Evolutionary conservation across 1,140 invertebrate species (phyloP).

Genomic region (Zaprionus nigranus): DNA sequence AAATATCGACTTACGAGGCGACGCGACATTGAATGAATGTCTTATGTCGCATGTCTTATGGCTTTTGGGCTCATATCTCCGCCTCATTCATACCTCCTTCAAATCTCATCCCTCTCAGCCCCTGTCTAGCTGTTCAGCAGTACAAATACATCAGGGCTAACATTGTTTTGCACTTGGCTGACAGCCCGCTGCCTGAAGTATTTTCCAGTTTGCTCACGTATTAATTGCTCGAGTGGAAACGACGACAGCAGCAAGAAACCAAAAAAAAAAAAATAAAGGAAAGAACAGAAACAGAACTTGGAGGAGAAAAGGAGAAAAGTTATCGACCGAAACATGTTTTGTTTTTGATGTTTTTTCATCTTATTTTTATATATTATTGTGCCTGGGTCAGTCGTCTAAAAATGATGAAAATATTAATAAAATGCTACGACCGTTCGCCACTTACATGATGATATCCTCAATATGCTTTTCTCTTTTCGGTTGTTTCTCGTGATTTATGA

Average conservation of each 20-base stretch:
- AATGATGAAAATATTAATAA: constrained; percentile 43
- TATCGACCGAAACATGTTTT: constrained; percentile 73
- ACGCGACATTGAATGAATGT: constrained; percentile 51
- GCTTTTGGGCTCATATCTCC: constrained; percentile 9
- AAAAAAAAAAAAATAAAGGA: constrained; percentile 30
- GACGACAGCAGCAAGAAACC: constrained; percentile 56
- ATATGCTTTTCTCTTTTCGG: constrained; percentile 36
- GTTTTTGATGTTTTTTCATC: constrained; percentile 64
- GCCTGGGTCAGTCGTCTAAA: constrained; percentile 20
- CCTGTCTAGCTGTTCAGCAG: constrained; percentile 27
- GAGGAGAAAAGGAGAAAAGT: constrained; percentile 31
- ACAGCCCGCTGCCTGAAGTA: constrained; percentile 52
- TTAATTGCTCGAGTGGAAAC: constrained; percentile 80
- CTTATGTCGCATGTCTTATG: constrained; percentile 43
- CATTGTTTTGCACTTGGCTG: constrained; percentile 77
- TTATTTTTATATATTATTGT: constrained; percentile 10
- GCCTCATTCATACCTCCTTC: not conserved
- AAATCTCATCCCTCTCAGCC: constrained; percentile 32
- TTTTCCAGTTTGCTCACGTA: constrained; percentile 81
- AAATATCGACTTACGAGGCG: constrained; percentile 47
- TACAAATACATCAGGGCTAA: constrained; percentile 71
- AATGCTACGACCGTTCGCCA: constrained; percentile 25
- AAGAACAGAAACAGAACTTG: constrained; percentile 20
- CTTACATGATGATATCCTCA: constrained; percentile 55
- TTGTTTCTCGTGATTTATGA: constrained; percentile 60